Base-by-base conservation (phyloP, 2,888 invertebrate species). In the Tetragnatha montana region DNA sequence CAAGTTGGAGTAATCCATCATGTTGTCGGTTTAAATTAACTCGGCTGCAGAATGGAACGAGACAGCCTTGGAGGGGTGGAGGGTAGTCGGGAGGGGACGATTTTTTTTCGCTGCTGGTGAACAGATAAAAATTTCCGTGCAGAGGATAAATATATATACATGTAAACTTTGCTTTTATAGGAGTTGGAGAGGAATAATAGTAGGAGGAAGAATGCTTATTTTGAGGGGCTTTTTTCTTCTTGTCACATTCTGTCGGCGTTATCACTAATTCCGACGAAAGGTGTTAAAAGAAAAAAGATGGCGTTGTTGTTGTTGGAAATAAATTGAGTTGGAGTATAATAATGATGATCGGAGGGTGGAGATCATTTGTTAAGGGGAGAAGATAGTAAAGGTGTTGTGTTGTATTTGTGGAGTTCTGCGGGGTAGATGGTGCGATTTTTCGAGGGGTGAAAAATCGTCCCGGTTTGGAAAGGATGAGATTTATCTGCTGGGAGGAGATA, bases 11-110 rank as follows among this genome's bases (percentile, higher is more conserved):
- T 86, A 88, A 92, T 92, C 91, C 91, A 92, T 92, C 92, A 92
- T 91, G 82, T 90, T 92, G 92, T 91, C 92, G 86, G 91, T 84
- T 91, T 92, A 92, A 91, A 92, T 92, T 92, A 92, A 92, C 92
- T 92, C 91, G 19, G 78, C 70, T 71, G 85, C 70, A 81, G 89
- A 86, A 87, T 83, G 73, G 88, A 86, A 84, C 22, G 88, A 85
- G 83, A 73, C 19, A 22, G 68, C 86, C 22, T 76, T 49, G 22
- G 71, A 70, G 79, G 75, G 87, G 73, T 35, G 68, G 19, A 6
- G 74, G 68, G 19, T 12, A n/a, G 69, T 50, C 49, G 8, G 81
- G 81, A 70, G 74, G 60, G 12, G 21, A 22, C 51, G 35, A 60
- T n/a, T 69, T 84, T 75, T 83, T 83, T 69, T 69, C 75, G 47